These are phyloP conservation scores for Hemithea aestivaria DNA, from an alignment of 2,888 invertebrate species.

Conservation along the genomic window DNA sequence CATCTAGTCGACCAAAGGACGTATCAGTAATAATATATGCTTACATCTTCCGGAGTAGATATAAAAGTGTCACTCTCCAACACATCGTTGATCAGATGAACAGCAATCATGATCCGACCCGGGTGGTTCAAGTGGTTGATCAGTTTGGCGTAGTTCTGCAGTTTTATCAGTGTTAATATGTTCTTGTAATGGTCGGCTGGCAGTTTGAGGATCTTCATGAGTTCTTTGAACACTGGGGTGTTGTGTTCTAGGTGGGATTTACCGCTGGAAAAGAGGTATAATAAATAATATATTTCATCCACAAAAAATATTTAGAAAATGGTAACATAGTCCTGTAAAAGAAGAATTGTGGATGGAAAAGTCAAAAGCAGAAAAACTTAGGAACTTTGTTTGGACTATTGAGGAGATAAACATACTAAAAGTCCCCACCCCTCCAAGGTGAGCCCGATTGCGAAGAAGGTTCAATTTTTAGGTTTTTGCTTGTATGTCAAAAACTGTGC, in stretches of 20 bases:
- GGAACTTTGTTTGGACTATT: no score
- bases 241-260: slow-evolving; percentile 82
- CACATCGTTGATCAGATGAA: slow-evolving; percentile 93
- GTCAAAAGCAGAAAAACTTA: no score
- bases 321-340: no score
- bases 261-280: slow-evolving; percentile 61
- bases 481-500: no score
- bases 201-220: slow-evolving; percentile 94
- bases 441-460: no score
- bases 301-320: no score
- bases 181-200: slow-evolving; percentile 97
- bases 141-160: slow-evolving; percentile 92
- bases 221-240: slow-evolving; percentile 93
- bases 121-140: slow-evolving; percentile 92
- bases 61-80: slow-evolving; percentile 93
- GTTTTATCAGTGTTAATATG: slow-evolving; percentile 89
- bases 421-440: no score
- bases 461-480: no score
- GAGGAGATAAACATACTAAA: no score
- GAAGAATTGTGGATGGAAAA: no score
- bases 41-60: slow-evolving; percentile 91
- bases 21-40: no score
- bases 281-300: slow-evolving; percentile 1
- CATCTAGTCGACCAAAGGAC: no score
- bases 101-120: slow-evolving; percentile 90